Conservation (phyloP, 1,140 invertebrate genomes). For the Pseudomyrmex flavicornis region DNA sequence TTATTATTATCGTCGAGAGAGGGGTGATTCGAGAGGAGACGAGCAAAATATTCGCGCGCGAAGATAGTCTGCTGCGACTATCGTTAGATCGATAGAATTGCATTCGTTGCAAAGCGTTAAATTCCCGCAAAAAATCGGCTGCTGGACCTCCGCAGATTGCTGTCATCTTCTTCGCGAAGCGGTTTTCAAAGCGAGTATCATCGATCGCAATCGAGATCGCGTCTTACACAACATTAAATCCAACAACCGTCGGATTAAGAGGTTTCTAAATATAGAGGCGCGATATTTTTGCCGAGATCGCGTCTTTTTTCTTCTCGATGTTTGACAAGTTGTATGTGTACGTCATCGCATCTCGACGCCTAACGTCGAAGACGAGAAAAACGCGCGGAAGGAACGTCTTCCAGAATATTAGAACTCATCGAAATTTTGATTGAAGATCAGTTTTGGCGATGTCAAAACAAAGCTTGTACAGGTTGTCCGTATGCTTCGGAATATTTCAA, state of each 20-base stretch:
- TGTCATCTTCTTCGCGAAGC: neutral
- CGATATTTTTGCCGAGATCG: neutral
- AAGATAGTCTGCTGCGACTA: slow-evolving; percentile 25
- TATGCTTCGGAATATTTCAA: neutral
- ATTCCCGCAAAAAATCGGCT: neutral
- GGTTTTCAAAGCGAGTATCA: slow-evolving; percentile 1
- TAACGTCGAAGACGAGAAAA: slow-evolving; percentile 19
- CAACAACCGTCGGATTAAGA: neutral
- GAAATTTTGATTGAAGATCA: neutral
- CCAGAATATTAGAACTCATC: slow-evolving; percentile 15
- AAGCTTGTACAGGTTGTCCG: slow-evolving; percentile 5
- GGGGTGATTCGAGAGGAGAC: slow-evolving; percentile 52
- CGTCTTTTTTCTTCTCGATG: slow-evolving; percentile 5
- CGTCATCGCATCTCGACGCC: neutral
- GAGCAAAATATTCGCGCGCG: slow-evolving; percentile 21
- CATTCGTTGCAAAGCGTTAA: slow-evolving; percentile 29
- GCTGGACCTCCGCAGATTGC: slow-evolving; percentile 8
- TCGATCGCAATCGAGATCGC: slow-evolving; percentile 14
- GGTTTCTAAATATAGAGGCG: slow-evolving; percentile 1
- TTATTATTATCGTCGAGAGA: neutral
- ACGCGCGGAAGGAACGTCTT: slow-evolving; percentile 51
- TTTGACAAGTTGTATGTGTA: neutral
- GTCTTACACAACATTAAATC: neutral
- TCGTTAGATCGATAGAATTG: slow-evolving; percentile 46
- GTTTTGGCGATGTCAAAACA: neutral